A percentile compares a stretch with the other conserved stretches of the same genome.
Conservation (phyloP, 2,888 invertebrate genomes). For the Eristalis arbustorum region DNA sequence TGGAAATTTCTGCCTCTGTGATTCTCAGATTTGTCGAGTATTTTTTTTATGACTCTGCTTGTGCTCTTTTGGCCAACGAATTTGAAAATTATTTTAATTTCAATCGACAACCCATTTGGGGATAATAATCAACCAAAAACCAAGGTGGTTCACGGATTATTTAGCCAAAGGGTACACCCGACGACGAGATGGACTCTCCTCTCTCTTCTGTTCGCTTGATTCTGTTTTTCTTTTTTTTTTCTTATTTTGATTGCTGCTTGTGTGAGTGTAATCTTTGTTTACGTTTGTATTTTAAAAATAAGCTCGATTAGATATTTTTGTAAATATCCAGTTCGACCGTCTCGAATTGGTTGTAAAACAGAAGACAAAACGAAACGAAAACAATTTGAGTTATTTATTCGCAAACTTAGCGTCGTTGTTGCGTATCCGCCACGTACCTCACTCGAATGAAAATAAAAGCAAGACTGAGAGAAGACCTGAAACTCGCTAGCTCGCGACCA, state of each 20-base stretch:
- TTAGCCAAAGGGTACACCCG: slow-evolving; percentile 23
- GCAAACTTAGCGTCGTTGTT: slow-evolving; percentile 66
- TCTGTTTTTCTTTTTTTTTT: slow-evolving; percentile 6
- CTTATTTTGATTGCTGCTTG: neutral
- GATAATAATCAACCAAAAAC: slow-evolving; percentile 28
- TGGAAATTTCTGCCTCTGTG: neutral
- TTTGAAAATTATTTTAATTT: slow-evolving; percentile 2
- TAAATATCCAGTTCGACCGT: slow-evolving; percentile 43
- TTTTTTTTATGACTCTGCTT: neutral
- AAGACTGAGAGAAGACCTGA: slow-evolving; percentile 51
- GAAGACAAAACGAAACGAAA: neutral
- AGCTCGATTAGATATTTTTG: slow-evolving; percentile 45
- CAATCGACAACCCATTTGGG: slow-evolving; percentile 30
- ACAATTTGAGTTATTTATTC: slow-evolving; percentile 17
- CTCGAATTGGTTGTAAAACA: slow-evolving; percentile 17
- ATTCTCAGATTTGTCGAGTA: neutral
- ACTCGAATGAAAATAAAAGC: slow-evolving; percentile 61
- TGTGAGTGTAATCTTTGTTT: slow-evolving; percentile 6
- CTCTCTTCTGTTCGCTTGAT: slow-evolving; percentile 50
- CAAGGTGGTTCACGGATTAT: slow-evolving; percentile 11
- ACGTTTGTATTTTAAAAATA: slow-evolving; percentile 35
- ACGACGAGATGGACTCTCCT: neutral
- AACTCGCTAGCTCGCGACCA: slow-evolving; percentile 25
- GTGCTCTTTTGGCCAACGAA: neutral
- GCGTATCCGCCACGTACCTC: slow-evolving; percentile 64